Base-by-base conservation (phyloP, 2,113 vertebrate species). In the Montifringilla adamsi region DNA sequence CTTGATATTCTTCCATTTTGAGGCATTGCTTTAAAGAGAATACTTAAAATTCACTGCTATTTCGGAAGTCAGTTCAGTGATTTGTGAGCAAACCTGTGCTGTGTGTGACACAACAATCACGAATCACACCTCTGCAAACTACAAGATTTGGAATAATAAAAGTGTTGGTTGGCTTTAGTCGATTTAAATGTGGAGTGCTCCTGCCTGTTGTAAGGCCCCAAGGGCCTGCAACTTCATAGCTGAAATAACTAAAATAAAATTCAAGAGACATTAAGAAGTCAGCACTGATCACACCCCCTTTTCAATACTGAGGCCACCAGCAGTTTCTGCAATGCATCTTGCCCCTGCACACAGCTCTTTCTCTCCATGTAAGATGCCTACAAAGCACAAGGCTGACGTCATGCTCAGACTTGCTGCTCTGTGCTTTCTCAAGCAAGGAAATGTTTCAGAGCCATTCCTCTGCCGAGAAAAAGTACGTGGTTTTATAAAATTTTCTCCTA, bases 361-460 rank as follows among this genome's bases (percentile, higher is more conserved):
- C 83, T 63, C 60, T 84, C 39, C 56, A 60, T 24, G 49, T 37
- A 56, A 80, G 52, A 72, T 3, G 3, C 74, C 86, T 39, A 82
- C 67, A 80, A 59, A 93, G 63, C 67, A 87, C 41, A 52, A 62
- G 44, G 55, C 52, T 84, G 82, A 76, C 0, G 6, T 89, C 93
- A 92, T 5, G 3, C 4, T 3, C 39, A 72, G 49, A 58, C 27
- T 53, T 43, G 66, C 79, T 81, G 79, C 59, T 50, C 4, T 0
- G 24, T 78, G 70, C 87, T 77, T 94, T 92, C 81, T 88, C 83
- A 67, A 73, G 73, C 21, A 83, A 87, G 55, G 21, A 92, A 82
- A 62, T 0, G 0, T 39, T 62, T 67, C n/a, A 60, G 30, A 49
- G 72, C 43, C 35, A 74, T 69, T 70, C 59, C 74, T 58, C 47